Percentiles rank a stretch among this genome's conserved stretches.
phyloP scores from a whole-genome alignment of 2,113 vertebrate species.

The Tinamus guttatus region DNA sequence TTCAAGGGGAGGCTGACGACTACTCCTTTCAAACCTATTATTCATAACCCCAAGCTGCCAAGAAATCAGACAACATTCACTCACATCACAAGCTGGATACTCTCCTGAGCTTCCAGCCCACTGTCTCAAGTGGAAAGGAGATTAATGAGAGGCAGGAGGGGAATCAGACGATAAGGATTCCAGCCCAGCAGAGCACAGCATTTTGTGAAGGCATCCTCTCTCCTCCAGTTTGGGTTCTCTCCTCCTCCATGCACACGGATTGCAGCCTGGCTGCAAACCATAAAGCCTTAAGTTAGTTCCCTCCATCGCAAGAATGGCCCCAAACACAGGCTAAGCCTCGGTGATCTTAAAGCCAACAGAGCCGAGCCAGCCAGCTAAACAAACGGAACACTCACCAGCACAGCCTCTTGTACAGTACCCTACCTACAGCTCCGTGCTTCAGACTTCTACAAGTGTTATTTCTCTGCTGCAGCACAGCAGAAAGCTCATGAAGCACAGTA shows the following conservation, averaged over 20 bases:
- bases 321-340: not conserved
- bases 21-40: not conserved
- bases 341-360: not conserved
- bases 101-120: not conserved
- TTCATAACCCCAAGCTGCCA: not conserved
- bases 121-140: not conserved
- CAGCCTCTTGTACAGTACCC: not conserved
- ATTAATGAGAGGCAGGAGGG: not conserved
- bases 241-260: accelerated
- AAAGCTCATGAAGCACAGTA: not conserved
- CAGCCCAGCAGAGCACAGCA: not conserved
- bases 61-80: not conserved
- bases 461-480: not conserved
- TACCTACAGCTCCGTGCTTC: not conserved
- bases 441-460: not conserved
- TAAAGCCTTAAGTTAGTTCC: not conserved
- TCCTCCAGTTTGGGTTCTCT: not conserved
- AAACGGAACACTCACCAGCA: not conserved
- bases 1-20: not conserved
- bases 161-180: not conserved
- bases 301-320: not conserved
- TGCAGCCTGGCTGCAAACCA: not conserved
- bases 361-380: not conserved
- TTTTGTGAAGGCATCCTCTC: not conserved
- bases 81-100: not conserved